Evolutionary conservation across 2,888 invertebrate genomes (phyloP).

Genomic region (Eucriotettix oculatus): DNA sequence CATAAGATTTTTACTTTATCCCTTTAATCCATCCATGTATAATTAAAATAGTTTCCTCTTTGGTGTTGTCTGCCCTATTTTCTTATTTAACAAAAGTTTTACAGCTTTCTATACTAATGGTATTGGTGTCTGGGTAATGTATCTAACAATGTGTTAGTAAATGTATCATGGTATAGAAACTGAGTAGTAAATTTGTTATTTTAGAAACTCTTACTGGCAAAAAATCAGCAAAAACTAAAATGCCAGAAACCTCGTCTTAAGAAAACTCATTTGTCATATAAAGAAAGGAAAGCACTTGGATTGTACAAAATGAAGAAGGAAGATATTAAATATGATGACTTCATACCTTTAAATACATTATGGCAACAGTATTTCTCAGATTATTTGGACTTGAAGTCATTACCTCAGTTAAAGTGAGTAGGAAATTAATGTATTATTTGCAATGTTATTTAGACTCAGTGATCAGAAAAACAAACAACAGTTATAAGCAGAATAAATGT

Average conservation of each 20-base stretch:
- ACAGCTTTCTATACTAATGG: no score
- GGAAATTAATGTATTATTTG: not conserved
- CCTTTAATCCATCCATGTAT: no score
- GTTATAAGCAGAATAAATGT: no score
- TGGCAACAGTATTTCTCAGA: slow-evolving; percentile 57
- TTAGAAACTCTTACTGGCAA: not conserved
- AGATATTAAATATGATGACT: slow-evolving; percentile 44
- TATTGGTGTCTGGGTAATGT: no score
- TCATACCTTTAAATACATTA: slow-evolving; percentile 42
- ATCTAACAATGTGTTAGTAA: no score
- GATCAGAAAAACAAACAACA: no score
- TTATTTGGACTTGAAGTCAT: slow-evolving; percentile 29
- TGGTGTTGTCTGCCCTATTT: no score
- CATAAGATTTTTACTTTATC: no score
- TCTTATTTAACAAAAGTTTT: no score
- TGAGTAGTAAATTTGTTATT: not conserved
- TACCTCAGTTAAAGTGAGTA: not conserved
- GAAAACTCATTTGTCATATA: slow-evolving; percentile 14
- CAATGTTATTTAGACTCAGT: no score
- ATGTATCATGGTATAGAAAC: no score
- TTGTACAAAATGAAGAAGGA: slow-evolving; percentile 42
- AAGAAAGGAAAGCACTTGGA: slow-evolving; percentile 41
- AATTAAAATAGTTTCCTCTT: no score
- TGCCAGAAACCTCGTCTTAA: not conserved
- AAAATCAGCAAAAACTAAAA: not conserved